phyloP scores from a whole-genome alignment of 2,888 invertebrate species.

The Pelosia muscerda region DNA sequence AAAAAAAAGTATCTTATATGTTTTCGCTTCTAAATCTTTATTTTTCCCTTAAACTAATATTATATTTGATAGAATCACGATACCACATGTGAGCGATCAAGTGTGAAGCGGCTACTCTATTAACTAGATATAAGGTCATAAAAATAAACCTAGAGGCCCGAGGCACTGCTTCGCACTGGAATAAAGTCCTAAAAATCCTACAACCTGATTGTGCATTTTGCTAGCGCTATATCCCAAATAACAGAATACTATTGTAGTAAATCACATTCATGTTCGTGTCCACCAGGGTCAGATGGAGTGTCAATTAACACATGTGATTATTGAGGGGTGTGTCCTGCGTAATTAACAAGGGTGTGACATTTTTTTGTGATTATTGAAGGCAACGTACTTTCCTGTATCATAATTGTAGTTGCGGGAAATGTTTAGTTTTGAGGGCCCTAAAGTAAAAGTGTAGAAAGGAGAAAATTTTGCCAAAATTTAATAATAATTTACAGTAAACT shows the following conservation, averaged over 20 bases:
- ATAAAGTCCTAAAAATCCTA: too few relatives aligned
- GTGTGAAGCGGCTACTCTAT: neutral
- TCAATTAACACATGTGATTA: conserved; percentile 37
- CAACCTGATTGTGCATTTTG: neutral
- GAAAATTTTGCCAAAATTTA: too few relatives aligned
- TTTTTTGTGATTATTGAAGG: conserved; percentile 67
- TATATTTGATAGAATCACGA: too few relatives aligned
- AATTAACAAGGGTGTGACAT: conserved; percentile 75
- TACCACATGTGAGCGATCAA: neutral
- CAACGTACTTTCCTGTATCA: conserved; percentile 27
- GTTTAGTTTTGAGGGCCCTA: too few relatives aligned
- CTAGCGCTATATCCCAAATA: neutral
- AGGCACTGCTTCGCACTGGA: neutral
- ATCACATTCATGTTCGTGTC: conserved; percentile 22
- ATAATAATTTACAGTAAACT: too few relatives aligned
- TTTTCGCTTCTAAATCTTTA: too few relatives aligned
- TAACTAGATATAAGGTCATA: neutral
- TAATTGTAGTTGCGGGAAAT: conserved; percentile 37
- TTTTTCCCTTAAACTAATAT: too few relatives aligned
- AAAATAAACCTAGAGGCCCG: neutral
- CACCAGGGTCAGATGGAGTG: conserved; percentile 19
- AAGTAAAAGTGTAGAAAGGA: too few relatives aligned
- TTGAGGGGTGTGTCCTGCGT: conserved; percentile 63
- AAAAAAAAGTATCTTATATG: too few relatives aligned
- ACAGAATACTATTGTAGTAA: neutral